Conservation (phyloP, 2,113 vertebrate genomes). For the Pseudopodoces humilis region DNA sequence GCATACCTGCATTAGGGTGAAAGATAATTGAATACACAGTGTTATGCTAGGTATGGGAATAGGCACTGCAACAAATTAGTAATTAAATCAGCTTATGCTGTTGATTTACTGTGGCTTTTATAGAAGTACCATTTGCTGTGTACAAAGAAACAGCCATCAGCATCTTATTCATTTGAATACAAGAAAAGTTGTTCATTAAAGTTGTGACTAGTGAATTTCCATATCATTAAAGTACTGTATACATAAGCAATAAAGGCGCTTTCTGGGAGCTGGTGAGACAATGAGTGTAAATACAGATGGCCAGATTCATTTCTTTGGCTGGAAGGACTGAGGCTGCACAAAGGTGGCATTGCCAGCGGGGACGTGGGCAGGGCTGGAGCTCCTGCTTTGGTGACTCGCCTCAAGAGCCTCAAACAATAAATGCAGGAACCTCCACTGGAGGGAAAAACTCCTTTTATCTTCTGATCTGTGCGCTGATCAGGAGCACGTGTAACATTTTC, state of each 20-base stretch:
- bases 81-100: constrained; percentile 55
- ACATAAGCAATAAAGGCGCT: constrained; percentile 31
- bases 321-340: neutral
- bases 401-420: neutral
- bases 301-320: neutral
- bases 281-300: constrained; percentile 56
- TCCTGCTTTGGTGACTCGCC: neutral
- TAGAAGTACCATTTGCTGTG: constrained; percentile 48
- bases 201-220: constrained; percentile 59
- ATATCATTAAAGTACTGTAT: constrained; percentile 63
- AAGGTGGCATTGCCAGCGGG: neutral
- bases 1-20: constrained; percentile 13
- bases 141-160: constrained; percentile 60
- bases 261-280: constrained; percentile 26
- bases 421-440: neutral
- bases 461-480: neutral
- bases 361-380: neutral
- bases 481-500: accelerated
- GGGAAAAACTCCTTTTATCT: neutral
- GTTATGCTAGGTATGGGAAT: constrained; percentile 45
- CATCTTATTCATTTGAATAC: constrained; percentile 60
- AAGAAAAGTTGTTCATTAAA: constrained; percentile 62
- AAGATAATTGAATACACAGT: constrained; percentile 34
- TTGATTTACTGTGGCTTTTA: constrained; percentile 55
- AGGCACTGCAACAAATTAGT: constrained; percentile 39